These are phyloP conservation scores for Suricata suricatta DNA, from an alignment of 2,113 vertebrate species.

Conservation along the genomic window DNA sequence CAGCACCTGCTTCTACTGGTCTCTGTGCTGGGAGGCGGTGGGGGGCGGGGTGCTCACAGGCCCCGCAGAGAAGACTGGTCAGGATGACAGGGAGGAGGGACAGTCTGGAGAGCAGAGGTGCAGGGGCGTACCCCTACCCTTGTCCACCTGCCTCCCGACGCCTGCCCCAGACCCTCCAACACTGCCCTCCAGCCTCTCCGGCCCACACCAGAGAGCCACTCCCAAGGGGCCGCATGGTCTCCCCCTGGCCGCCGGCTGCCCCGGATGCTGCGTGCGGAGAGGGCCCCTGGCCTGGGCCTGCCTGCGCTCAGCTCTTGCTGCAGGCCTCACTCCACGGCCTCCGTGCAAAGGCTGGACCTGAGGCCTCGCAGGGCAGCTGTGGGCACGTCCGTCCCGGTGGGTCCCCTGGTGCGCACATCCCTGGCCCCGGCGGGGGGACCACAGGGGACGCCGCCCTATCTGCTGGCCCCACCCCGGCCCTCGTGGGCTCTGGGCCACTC, in stretches of 20 bases:
- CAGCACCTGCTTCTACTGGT: neutral
- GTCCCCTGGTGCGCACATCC: neutral
- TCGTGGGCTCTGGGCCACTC: neutral
- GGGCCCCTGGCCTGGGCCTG: neutral
- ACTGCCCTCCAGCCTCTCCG: neutral
- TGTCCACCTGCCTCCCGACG: neutral
- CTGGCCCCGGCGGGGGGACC: fast-evolving
- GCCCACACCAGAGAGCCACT: neutral
- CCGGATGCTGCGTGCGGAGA: fast-evolving
- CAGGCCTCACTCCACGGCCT: neutral
- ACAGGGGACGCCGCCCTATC: neutral
- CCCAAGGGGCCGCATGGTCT: neutral
- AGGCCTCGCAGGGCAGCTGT: neutral
- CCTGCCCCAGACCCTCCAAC: neutral
- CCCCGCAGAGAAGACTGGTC: neutral
- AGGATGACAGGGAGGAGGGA: no score
- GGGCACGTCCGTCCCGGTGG: neutral
- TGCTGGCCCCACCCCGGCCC: neutral
- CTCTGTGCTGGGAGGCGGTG: neutral
- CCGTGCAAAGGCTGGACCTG: neutral
- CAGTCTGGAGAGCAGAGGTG: neutral
- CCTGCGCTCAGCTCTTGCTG: neutral
- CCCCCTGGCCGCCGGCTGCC: neutral
- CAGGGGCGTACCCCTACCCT: no score
- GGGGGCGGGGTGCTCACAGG: no score